Evolutionary conservation across 2,113 vertebrate species (phyloP), one percentile per base, ranked within the genome.

Genomic region (Heloderma charlesbogerti): DNA sequence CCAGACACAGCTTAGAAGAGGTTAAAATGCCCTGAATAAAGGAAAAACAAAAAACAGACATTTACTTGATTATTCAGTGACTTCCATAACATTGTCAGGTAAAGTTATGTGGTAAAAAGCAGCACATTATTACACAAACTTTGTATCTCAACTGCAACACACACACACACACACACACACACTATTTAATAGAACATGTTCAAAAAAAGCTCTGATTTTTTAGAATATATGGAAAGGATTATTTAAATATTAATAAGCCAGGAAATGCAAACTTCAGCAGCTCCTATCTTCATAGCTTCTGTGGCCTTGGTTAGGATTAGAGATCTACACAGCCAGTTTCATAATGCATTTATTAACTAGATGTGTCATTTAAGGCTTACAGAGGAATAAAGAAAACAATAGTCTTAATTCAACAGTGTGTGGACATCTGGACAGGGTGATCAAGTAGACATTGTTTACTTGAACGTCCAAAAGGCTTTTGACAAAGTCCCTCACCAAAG

Each of bases 1-100:
- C 98, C 92, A 98, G 93, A 92, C 99, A 99, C 93, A 99, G 96
- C 6, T 98, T 98, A 54, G 98, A 98, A 92, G 98, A 98, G 93
- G 98, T 98, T 96, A 98, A 98, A 84, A 96, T 93, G 57, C 86
- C 95, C 98, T 98, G 63, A 69, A 90, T 90, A 51, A 78, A 54
- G 29, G 15, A 72, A 86, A 86, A 90, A 80, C 18, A 51, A 54
- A 34, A 83, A 37, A 20, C 25, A 84, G 2, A 51, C n/a, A 20
- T 25, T 80, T 80, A 79, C 48, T 22, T 29, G 31, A 88, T 51
- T 4, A 4, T 67, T n/a, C 18, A 22, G 7, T 22, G 75, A 78
- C 13, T 54, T 81, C 8, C 12, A 27, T 43, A 84, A 69, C 13
- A 22, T 12, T 75, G 10, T 40, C 34, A 37, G 25, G 6, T 48